These are phyloP conservation scores for Brachionus rotundiformis DNA, from an alignment of 1,140 invertebrate species.

Conservation along the genomic window DNA sequence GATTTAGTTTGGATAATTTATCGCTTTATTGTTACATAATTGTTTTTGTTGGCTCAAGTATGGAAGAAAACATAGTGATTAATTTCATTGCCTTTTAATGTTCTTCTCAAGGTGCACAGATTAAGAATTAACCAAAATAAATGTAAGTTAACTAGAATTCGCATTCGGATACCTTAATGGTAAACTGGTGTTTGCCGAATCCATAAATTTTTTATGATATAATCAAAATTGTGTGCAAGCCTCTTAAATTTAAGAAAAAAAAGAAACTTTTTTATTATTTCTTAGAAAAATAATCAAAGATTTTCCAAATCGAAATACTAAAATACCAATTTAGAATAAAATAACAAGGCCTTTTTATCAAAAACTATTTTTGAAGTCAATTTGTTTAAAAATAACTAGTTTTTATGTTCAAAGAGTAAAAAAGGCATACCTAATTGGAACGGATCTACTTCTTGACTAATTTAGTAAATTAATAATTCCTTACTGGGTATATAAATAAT, in stretches of 20 bases:
- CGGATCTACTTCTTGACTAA: no score
- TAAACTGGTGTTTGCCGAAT: not conserved
- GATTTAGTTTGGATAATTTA: not conserved
- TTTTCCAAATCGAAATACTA: no score
- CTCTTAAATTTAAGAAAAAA: not conserved
- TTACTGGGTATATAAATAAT: no score
- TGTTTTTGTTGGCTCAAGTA: slow-evolving; percentile 3
- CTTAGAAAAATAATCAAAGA: not conserved
- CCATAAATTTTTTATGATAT: not conserved
- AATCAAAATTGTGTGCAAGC: not conserved
- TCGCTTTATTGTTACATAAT: not conserved
- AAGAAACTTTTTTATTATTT: not conserved
- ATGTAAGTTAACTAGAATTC: not conserved
- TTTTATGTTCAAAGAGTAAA: no score
- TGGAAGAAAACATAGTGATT: not conserved
- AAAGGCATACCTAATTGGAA: no score
- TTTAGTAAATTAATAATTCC: no score
- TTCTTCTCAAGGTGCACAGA: not conserved
- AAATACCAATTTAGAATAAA: no score
- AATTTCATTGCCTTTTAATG: not conserved
- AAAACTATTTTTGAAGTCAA: no score
- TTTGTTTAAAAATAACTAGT: no score
- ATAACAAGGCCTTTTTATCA: no score
- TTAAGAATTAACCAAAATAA: not conserved
- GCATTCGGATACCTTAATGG: not conserved